phyloP scores from a whole-genome alignment of 2,113 vertebrate species.

The Oenanthe melanoleuca region DNA sequence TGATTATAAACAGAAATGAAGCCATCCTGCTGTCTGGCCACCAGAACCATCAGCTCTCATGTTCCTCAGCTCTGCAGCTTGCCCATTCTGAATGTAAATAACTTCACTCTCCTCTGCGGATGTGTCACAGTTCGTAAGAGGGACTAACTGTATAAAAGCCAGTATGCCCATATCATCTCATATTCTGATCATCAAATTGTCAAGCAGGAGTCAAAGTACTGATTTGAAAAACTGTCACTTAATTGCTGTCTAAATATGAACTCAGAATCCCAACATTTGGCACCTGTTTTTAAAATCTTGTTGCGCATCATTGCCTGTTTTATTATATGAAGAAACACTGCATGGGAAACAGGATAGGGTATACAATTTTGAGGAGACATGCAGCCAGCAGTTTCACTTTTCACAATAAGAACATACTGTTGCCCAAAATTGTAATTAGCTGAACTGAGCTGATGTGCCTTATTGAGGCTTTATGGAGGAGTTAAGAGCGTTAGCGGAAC shows the following conservation, averaged over 20 bases:
- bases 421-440: not conserved
- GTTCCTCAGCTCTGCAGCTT: constrained; percentile 7
- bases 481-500: not conserved
- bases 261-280: not conserved
- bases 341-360: not conserved
- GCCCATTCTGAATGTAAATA: not conserved
- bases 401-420: not conserved
- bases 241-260: constrained; percentile 14
- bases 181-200: constrained; percentile 6
- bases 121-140: not conserved
- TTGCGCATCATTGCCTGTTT: not conserved
- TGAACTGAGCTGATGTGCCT: not conserved
- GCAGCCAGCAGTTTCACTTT: not conserved
- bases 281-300: not conserved
- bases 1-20: constrained; percentile 31
- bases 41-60: constrained; percentile 32
- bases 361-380: not conserved
- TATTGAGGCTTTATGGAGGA: not conserved
- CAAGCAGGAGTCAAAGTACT: constrained; percentile 12
- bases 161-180: not conserved
- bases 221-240: constrained; percentile 15
- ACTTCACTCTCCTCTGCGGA: not conserved
- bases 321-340: not conserved
- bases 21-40: not conserved
- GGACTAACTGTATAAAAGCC: not conserved